Evolutionary conservation across 53 echinoderm and acorn worm species (phyloP), one percentile per base, ranked within the genome.

Genomic region (Holothuria leucospilota): DNA sequence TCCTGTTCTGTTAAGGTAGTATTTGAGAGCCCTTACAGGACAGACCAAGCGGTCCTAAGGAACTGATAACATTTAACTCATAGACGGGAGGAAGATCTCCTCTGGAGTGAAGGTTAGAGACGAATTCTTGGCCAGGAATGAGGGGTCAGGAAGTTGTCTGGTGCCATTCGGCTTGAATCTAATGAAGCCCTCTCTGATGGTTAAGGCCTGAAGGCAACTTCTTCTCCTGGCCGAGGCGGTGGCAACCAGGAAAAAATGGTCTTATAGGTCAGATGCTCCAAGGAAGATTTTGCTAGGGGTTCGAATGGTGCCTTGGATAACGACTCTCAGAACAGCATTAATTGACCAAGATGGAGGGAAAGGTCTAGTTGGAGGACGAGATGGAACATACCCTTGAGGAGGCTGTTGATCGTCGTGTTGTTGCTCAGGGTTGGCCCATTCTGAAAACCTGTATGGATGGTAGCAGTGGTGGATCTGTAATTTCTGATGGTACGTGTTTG

Each of bases 331-430:
- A 28, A 53, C 78, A 28, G 13, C 16, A 8, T 52, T 34, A 1
- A 77, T 24, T 15, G 53, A 53, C 78, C 78, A 77, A 28, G 77
- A 39, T 2, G 77, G 77, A 39, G 46, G 16, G 4, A 77, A 51
- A 15, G 25, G 21, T 2, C 15, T 8, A 11, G 12, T 1, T 2
- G 52, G 52, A 52, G 52, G 52, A 4, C 52, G 12, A 52, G 13
- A 14, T 52, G 1, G 18, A 56, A 56, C 56, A 56, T 16, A 0
- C 56, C 56, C 8, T 16, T 56, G 1, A 56, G 4, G 14, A 56
- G 18, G 16, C 18, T 11, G 15, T 14, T 14, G 3, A 56, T 10
- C 2, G 56, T 18, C 8, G 15, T 0, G 56, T 56, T 56, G 56
- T 15, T 16, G 8, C 16, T 18, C 1, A 56, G 18, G 18, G 18